Conservation (phyloP, 2,888 invertebrate genomes). For the Cerastis rubricosa region DNA sequence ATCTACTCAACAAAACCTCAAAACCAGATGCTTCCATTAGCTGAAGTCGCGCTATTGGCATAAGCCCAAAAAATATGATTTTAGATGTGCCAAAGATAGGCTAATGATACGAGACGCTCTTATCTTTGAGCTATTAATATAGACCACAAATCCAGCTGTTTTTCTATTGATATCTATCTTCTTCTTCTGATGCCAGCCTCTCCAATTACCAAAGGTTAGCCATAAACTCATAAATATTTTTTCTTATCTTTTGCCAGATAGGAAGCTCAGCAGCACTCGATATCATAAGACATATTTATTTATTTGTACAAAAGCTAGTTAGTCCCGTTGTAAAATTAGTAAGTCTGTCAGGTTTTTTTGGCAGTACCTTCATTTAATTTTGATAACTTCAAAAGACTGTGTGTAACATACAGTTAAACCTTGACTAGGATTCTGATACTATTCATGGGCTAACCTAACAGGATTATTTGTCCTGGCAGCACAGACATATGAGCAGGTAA, state of each 20-base stretch:
- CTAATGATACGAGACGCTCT: constrained; percentile 41
- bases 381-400: not conserved
- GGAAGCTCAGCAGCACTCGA: not conserved
- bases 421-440: not conserved
- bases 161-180: not conserved
- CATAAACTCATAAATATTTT: not conserved
- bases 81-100: constrained; percentile 37
- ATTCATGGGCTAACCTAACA: not conserved
- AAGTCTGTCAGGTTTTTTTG: not conserved
- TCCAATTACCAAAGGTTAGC: not conserved
- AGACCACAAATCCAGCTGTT: not conserved
- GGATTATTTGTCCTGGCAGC: not conserved
- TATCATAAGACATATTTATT: not conserved
- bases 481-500: not conserved
- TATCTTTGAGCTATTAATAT: constrained; percentile 33
- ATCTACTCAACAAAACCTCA: constrained; percentile 1
- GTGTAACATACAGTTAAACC: not conserved
- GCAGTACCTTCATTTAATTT: not conserved
- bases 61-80: constrained; percentile 35
- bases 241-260: not conserved
- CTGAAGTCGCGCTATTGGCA: constrained; percentile 37
- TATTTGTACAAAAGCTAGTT: not conserved
- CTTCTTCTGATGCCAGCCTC: not conserved
- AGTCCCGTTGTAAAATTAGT: not conserved
- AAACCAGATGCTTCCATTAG: constrained; percentile 26